These are phyloP conservation scores for Apodemia hepburni DNA, from an alignment of 2,888 invertebrate species.

Conservation along the genomic window DNA sequence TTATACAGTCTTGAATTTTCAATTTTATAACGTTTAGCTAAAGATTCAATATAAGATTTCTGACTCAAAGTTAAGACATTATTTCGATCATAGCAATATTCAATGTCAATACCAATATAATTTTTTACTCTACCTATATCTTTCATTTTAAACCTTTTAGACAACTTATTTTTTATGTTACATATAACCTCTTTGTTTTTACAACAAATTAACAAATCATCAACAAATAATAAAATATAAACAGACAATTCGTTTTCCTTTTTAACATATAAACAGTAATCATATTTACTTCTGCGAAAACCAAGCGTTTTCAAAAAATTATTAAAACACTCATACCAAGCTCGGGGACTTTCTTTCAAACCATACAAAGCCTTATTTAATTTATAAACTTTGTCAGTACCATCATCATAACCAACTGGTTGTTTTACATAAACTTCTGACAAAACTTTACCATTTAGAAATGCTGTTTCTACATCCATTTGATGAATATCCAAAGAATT, in stretches of 20 bases:
- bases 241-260: constrained; percentile 20
- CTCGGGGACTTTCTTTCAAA: constrained; percentile 33
- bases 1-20: constrained; percentile 37
- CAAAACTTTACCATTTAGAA: constrained; percentile 34
- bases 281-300: constrained; percentile 34
- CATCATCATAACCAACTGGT: constrained; percentile 38
- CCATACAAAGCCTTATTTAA: constrained; percentile 34
- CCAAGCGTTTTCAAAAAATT: constrained; percentile 29
- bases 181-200: constrained; percentile 32
- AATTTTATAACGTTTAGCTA: constrained; percentile 34
- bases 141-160: constrained; percentile 33
- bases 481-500: constrained; percentile 30
- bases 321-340: constrained; percentile 35
- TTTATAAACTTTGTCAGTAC: constrained; percentile 38
- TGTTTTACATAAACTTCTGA: constrained; percentile 39
- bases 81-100: constrained; percentile 15
- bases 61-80: constrained; percentile 37
- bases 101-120: constrained; percentile 43
- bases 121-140: constrained; percentile 39
- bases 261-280: constrained; percentile 34
- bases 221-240: constrained; percentile 35
- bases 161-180: constrained; percentile 27
- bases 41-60: constrained; percentile 34
- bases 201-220: constrained; percentile 38
- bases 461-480: constrained; percentile 37